These are phyloP conservation scores for Tuta absoluta DNA, from an alignment of 2,888 invertebrate genomes.

Conservation along the genomic window DNA sequence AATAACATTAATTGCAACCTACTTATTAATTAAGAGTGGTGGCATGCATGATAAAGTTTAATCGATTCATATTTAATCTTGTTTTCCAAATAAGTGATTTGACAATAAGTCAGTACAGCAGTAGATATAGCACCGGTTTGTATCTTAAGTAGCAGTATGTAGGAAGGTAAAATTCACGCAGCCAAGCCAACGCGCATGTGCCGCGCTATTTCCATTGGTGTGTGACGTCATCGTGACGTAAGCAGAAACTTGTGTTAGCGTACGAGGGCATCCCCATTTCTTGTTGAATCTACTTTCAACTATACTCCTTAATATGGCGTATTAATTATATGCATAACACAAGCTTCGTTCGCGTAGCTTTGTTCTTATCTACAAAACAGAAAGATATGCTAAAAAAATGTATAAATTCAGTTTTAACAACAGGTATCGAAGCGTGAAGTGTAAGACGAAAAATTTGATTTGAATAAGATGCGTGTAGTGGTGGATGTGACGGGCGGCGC, in stretches of 20 bases:
- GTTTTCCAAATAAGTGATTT: background rate
- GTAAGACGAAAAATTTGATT: constrained; percentile 48
- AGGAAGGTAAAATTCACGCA: constrained; percentile 57
- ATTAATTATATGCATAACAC: background rate
- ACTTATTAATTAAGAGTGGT: background rate
- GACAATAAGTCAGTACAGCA: constrained; percentile 42
- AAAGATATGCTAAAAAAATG: background rate
- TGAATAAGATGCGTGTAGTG: constrained; percentile 50
- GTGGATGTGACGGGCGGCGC: constrained; percentile 40
- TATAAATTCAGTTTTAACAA: constrained; percentile 5
- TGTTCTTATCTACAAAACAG: background rate
- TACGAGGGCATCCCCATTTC: constrained; percentile 73
- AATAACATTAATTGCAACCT: background rate
- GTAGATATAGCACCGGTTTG: constrained; percentile 32
- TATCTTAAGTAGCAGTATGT: constrained; percentile 36
- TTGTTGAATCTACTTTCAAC: constrained; percentile 3
- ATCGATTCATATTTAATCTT: background rate
- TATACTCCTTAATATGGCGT: background rate
- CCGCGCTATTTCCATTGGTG: constrained; percentile 71
- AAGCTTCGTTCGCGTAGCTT: too few species aligned
- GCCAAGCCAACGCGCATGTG: constrained; percentile 78
- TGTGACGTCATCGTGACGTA: constrained; percentile 78
- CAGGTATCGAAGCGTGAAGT: constrained; percentile 37
- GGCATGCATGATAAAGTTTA: background rate
- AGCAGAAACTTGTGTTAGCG: constrained; percentile 57